Conservation (phyloP, 2,797 vertebrate species). For the Microchirus variegatus region DNA sequence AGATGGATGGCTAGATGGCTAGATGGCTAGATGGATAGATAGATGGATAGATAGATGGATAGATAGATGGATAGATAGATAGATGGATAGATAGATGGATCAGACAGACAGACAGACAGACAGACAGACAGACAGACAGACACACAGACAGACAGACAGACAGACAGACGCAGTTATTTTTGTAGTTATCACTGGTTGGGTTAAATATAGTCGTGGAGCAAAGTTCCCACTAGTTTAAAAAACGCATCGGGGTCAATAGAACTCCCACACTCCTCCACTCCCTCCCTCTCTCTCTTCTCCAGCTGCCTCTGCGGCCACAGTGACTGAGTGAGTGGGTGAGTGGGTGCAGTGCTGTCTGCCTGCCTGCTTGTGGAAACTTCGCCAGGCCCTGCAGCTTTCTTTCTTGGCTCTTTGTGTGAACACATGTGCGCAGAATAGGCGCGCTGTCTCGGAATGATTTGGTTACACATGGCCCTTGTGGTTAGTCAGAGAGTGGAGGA, state of each 20-base stretch:
- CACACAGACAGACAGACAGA: constrained; percentile 1
- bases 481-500: constrained; percentile 30
- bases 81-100: constrained; percentile 4
- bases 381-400: constrained; percentile 48
- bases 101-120: constrained; percentile 1
- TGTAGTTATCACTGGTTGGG: rapidly evolving
- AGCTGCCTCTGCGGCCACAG: constrained; percentile 57
- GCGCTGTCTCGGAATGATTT: constrained; percentile 76
- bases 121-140: constrained; percentile 3
- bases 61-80: constrained; percentile 3
- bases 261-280: constrained; percentile 4
- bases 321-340: constrained; percentile 31
- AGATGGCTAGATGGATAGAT: constrained; percentile 5
- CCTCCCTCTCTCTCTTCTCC: constrained; percentile 21
- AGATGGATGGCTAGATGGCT: neutral
- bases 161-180: neutral
- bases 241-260: constrained; percentile 53
- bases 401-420: constrained; percentile 68
- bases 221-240: constrained; percentile 42
- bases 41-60: neutral
- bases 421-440: constrained; percentile 69
- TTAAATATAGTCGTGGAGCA: constrained; percentile 6
- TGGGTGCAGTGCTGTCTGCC: constrained; percentile 61
- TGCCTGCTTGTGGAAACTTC: constrained; percentile 49
- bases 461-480: constrained; percentile 52